A percentile compares a stretch with the other conserved stretches of the same genome.
phyloP scores from a whole-genome alignment of 2,113 vertebrate species.

The Chinchilla lanigera region DNA sequence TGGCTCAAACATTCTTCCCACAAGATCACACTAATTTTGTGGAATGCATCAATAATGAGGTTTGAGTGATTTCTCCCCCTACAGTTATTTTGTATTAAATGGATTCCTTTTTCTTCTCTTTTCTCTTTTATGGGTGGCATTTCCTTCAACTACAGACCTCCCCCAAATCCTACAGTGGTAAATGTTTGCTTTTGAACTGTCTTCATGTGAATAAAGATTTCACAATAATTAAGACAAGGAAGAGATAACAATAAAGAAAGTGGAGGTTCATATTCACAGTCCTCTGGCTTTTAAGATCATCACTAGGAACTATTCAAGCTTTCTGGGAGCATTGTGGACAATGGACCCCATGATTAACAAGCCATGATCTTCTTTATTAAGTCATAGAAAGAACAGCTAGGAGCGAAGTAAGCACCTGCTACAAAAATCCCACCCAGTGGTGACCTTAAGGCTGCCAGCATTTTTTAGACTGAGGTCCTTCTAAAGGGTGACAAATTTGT shows the following conservation, averaged over 20 bases:
- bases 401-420: constrained; percentile 55
- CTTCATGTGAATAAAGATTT: constrained; percentile 6
- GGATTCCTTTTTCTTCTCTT: constrained; percentile 55
- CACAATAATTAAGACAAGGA: not conserved
- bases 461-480: constrained; percentile 59
- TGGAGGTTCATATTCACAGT: not conserved
- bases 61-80: constrained; percentile 77
- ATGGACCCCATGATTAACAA: not conserved
- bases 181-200: constrained; percentile 23
- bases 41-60: constrained; percentile 63
- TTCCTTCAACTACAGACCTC: constrained; percentile 55
- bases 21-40: constrained; percentile 71
- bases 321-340: constrained; percentile 62
- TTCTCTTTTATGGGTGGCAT: constrained; percentile 43
- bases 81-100: constrained; percentile 64
- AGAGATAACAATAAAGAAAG: not conserved
- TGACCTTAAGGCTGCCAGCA: constrained; percentile 52
- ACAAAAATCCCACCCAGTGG: constrained; percentile 64
- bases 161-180: not conserved
- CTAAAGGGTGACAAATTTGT: constrained; percentile 45
- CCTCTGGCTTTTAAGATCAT: constrained; percentile 37
- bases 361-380: not conserved
- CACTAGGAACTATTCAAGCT: constrained; percentile 27
- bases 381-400: constrained; percentile 63
- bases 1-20: constrained; percentile 74